Evolutionary conservation across 2,797 vertebrate species (phyloP), one percentile per base, ranked within the genome.

Genomic region (Characodon lateralis): DNA sequence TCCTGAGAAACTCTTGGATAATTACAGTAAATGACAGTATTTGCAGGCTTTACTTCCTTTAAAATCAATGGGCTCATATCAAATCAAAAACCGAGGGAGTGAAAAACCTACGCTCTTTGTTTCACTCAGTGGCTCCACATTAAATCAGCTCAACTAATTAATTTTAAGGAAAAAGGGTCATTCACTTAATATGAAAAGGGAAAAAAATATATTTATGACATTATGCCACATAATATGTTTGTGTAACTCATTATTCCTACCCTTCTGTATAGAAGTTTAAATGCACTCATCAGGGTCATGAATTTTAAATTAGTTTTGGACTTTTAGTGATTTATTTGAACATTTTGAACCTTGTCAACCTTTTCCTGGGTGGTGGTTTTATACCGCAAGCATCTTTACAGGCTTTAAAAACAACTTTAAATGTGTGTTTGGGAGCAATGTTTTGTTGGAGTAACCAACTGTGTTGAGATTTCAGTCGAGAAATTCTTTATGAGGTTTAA

Each of bases 101-200:
- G 80, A 70, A 78, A 91, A 92, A 85, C 72, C 83, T 85, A 78
- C 50, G 78, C 83, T 90, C 90, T 91, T 92, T 92, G 90, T 92
- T 87, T 92, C 68, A 83, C 84, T 91, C 88, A 91, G 80, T 78
- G 81, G 89, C 83, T 82, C 74, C 85, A 80, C 78, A 87, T 93
- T 91, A 87, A 91, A 83, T 87, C 84, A 72, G 84, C 87, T 87
- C 84, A 71, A 91, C 85, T 89, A 82, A 93, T 93, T 92, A 84
- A 92, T 92, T 91, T 91, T 77, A 83, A 78, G 74, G 85, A 87
- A 87, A 87, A 63, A 81, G 80, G 80, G 86, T 92, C 82, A 85
- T 83, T 79, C 79, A 90, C 78, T 89, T 81, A 31, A 78, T 87
- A 66, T 82, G 72, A 83, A 93, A 93, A 89, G 82, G 83, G 91